Evolutionary conservation across 2,113 vertebrate species (phyloP), one percentile per base, ranked within the genome.

Genomic region (Cercocebus atys): DNA sequence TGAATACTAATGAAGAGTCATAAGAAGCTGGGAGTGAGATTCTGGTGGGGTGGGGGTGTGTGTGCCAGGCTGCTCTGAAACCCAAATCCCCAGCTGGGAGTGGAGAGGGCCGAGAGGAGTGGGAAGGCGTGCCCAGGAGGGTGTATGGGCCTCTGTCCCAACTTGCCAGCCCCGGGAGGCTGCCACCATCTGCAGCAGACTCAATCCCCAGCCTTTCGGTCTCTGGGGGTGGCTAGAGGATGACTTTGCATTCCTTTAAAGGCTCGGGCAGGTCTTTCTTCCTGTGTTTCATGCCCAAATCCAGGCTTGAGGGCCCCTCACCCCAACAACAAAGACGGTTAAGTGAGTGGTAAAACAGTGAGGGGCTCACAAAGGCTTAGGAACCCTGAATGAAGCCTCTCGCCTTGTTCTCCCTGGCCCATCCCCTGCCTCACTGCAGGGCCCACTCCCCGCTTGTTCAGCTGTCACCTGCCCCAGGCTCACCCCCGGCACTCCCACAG

Each of bases 11-110:
- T 0, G 20, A 80, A 73, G 0, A 32, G 72, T n/a, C 40, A 1
- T 1, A 13, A 6, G 40, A 64, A 90, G 30, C 66, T 2, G 82
- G 91, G 85, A 47, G 35, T 40, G 86, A 92, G 93, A 43, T 35
- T n/a, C 30, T 27, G 32, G 25, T 5, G 32, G 25, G 8, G 23
- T 7, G 47, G 30, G 85, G 89, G 81, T 17, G 38, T 64, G 32
- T 25, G 89, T 66, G 89, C 86, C 88, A 30, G 64, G 85, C 6
- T 47, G 38, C 80, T 86, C 73, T 20, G 94, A 91, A 93, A 66
- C 61, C 55, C 79, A 45, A 55, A 76, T 84, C 91, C 66, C 86
- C 47, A 70, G 90, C 57, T 52, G 72, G 85, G 82, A 86, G 85
- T 40, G 45, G 59, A 85, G 70, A 20, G 61, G 76, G 61, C 38